These are phyloP conservation scores for Yponomeuta malinellus DNA, from an alignment of 2,888 invertebrate genomes.

Conservation along the genomic window DNA sequence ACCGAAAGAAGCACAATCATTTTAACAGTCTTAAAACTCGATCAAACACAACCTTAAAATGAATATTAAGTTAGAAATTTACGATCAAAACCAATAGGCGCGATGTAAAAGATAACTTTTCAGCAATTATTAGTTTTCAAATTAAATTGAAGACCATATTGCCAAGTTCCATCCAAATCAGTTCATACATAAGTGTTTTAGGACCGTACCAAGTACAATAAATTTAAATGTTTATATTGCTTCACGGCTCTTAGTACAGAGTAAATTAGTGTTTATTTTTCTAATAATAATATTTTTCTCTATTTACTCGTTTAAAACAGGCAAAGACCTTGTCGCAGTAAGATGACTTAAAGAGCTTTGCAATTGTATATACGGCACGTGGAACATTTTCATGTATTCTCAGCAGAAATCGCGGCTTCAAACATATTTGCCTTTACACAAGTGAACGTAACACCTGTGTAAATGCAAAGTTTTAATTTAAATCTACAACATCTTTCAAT, in stretches of 20 bases:
- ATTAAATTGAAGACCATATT: slow-evolving; percentile 56
- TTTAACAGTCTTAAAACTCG: slow-evolving; percentile 40
- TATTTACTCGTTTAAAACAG: neutral
- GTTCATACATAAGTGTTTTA: neutral
- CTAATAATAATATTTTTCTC: neutral
- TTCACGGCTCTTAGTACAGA: neutral
- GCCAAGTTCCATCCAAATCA: slow-evolving; percentile 24
- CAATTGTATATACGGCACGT: too few relatives aligned
- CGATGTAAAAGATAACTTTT: neutral
- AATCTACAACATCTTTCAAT: too few relatives aligned
- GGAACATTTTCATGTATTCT: too few relatives aligned
- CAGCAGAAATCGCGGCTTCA: too few relatives aligned
- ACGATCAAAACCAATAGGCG: neutral
- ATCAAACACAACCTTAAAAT: slow-evolving; percentile 26
- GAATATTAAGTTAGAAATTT: neutral
- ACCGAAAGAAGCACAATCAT: slow-evolving; percentile 26
- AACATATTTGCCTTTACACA: too few relatives aligned
- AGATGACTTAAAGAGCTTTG: too few relatives aligned
- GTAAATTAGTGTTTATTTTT: neutral
- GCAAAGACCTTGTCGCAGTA: neutral
- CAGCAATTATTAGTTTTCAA: slow-evolving; percentile 58
- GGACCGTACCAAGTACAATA: neutral
- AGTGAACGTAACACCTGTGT: too few relatives aligned
- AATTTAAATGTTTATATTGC: neutral
- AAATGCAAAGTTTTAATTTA: too few relatives aligned